These are phyloP conservation scores for Arvicanthis niloticus DNA, from an alignment of 2,113 vertebrate species.

Conservation along the genomic window DNA sequence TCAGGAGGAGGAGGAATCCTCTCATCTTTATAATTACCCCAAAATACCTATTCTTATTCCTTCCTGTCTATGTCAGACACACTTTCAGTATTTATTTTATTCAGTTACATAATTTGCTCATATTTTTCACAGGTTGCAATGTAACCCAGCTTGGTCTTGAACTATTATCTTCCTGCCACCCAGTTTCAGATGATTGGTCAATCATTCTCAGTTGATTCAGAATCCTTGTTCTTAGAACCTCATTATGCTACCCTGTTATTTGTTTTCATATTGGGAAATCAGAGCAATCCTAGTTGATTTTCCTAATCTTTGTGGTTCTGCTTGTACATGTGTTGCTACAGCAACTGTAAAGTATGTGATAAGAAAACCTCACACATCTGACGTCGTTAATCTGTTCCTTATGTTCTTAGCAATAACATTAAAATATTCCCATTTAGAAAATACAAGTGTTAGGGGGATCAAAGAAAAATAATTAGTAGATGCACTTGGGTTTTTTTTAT, in stretches of 20 bases:
- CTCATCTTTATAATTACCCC: background rate
- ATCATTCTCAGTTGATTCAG: background rate
- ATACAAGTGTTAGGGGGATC: constrained; percentile 55
- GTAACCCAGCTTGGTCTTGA: background rate
- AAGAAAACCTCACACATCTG: constrained; percentile 42
- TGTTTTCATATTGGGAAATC: constrained; percentile 9
- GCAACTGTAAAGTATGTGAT: constrained; percentile 64
- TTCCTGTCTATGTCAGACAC: background rate
- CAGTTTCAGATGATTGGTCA: background rate
- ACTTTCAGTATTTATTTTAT: background rate
- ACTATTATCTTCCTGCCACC: background rate
- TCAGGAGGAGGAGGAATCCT: background rate
- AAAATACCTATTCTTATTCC: background rate
- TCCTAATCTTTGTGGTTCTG: constrained; percentile 25
- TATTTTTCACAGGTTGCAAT: background rate
- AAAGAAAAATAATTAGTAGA: constrained; percentile 62
- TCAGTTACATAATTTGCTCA: background rate
- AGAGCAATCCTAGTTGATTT: background rate
- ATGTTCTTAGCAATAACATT: constrained; percentile 65
- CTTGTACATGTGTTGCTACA: constrained; percentile 72
- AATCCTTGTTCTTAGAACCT: background rate
- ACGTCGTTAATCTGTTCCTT: constrained; percentile 65
- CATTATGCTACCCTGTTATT: background rate
- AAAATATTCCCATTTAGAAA: constrained; percentile 68
- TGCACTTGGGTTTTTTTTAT: background rate